Evolutionary conservation across 2,888 invertebrate genomes (phyloP), one percentile per base, ranked within the genome.

Genomic region (Yponomeuta cagnagella): DNA sequence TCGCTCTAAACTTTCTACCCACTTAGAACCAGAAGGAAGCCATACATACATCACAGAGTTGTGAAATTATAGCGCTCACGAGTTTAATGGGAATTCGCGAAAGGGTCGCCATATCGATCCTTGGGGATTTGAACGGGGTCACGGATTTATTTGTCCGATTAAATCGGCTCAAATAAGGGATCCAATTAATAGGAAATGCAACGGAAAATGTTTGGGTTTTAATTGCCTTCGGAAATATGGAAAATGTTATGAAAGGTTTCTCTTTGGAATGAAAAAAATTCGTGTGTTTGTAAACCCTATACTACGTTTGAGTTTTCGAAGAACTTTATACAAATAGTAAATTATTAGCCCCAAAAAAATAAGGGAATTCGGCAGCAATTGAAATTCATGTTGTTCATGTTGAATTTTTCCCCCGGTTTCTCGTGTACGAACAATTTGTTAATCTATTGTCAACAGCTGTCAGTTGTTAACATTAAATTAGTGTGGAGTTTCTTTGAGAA

Each of bases 21-120:
- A 58, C 52, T 58, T 58, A 12, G 52, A 15, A 58, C 52, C 52
- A 58, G 52, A 75, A 72, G 75, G 74, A 73, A 72, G 75, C 76
- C 77, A 84, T 84, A 82, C 80, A 82, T 82, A 82, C 80, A 82
- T 82, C 79, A 79, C 75, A 71, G 82, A 83, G 78, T 85, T 81
- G 74, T 74, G 72, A 82, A 83, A 78, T 85, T 83, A 86, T 77
- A 74, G 74, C 73, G 67, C 43, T 67, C 33, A 73, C 73, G 74
- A 83, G 80, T 83, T 84, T 81, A 82, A 82, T 79, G 83, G 78
- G 76, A 73, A 15, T 15, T 78, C 78, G 78, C 79, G 74, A 43
- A 83, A 83, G 83, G 84, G 83, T 77, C 78, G 78, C 52, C 43
- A 81, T 82, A 85, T 79, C 73, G 84, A 78, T 71, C 86, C 82